These are phyloP conservation scores for Strigamia maritima DNA, from an alignment of 2,888 invertebrate genomes.

Conservation along the genomic window DNA sequence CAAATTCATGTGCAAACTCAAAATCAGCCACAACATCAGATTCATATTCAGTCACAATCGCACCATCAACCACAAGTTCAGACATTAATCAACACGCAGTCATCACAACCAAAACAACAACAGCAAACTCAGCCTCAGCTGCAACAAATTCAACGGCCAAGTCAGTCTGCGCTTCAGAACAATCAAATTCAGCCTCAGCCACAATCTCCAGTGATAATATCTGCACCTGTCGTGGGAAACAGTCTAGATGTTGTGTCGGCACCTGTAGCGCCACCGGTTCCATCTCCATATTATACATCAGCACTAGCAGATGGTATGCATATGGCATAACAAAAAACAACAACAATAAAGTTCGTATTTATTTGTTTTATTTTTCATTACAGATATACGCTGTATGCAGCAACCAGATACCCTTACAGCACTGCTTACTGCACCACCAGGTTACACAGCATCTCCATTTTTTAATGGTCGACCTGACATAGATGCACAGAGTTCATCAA, in stretches of 20 bases:
- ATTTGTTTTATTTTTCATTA: not conserved
- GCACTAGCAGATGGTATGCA: constrained; percentile 36
- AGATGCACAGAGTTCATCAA: constrained; percentile 19
- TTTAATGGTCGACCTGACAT: constrained; percentile 36
- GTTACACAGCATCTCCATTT: constrained; percentile 31
- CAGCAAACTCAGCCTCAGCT: not conserved
- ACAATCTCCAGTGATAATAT: not conserved
- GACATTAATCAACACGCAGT: not conserved
- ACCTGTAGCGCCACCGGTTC: not conserved
- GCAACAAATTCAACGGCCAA: not conserved
- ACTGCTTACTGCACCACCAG: constrained; percentile 34
- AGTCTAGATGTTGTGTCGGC: not conserved
- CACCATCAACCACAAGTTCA: not conserved
- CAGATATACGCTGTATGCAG: constrained; percentile 31
- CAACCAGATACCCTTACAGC: constrained; percentile 36
- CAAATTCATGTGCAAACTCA: not conserved
- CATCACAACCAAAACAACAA: not conserved
- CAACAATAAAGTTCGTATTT: too few relatives aligned
- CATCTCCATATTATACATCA: constrained; percentile 32
- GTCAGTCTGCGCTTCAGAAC: not conserved
- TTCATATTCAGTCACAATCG: not conserved
- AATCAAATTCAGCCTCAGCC: not conserved
- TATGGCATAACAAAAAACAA: too few relatives aligned
- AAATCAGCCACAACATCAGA: not conserved
- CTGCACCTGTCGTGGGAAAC: not conserved